Evolutionary conservation across 2,797 vertebrate genomes (phyloP), one percentile per base, ranked within the genome.

Genomic region (Gallinago nigripennis): DNA sequence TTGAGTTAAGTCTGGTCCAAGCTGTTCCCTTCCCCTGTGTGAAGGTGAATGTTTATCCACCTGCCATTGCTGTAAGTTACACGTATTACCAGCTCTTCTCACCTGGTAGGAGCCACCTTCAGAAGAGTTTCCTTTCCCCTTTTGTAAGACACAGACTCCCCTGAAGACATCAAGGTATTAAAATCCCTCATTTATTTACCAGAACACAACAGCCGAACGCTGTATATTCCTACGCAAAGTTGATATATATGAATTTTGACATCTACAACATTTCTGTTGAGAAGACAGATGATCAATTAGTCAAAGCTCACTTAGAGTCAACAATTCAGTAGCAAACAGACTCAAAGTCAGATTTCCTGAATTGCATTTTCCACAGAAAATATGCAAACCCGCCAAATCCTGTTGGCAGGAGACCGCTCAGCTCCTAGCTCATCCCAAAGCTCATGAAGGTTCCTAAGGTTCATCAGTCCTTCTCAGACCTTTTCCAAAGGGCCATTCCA

Each of bases 401-500:
- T 35, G 35, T 27, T 8, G 12, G 23, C 64, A 76, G 58, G 27
- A 76, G 28, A 50, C 6, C 0, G 0, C 28, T 70, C 45, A 31
- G 27, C 48, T 65, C 21, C 16, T 20, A 37, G 39, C 23, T 77
- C 50, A 14, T 12, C 13, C 37, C 54, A 60, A 63, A 88, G n/a
- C 14, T 60, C 24, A 16, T 2, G 0, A 37, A 58, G 25, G 54
- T 56, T 86, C 82, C 58, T 75, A 23, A 33, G 9, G 54, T 33
- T 54, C 48, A 13, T 50, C 37, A 12, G 25, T 35, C 23, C 16
- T 37, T 63, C 65, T 77, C 28, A 78, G 31, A 58, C 14, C 37
- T 71, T 57, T 25, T 33, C 28, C 31, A 57, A 63, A 89, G 33
- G 9, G 33, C 16, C 39, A 33, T 12, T 30, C 31, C 2, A 0